Percentiles rank a stretch among this genome's conserved stretches.
phyloP scores from a whole-genome alignment of 2,797 vertebrate species.

The Mallotus villosus region DNA sequence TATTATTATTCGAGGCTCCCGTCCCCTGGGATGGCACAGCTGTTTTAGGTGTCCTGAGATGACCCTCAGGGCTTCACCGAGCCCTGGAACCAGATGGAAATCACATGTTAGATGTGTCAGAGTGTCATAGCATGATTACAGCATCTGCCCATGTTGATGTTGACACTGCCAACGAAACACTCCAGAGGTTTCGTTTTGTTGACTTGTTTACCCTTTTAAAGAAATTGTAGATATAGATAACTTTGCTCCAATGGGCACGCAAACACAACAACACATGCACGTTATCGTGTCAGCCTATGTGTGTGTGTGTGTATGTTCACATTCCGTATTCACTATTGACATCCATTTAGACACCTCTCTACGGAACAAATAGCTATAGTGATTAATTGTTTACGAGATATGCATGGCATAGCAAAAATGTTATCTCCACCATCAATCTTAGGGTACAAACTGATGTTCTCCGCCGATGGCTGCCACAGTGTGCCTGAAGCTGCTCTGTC shows the following conservation, averaged over 20 bases:
- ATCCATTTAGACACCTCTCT: neutral
- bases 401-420: neutral
- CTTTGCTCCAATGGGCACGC: neutral
- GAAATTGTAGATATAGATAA: too few relatives aligned
- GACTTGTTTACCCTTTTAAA: neutral
- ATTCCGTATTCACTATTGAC: too few relatives aligned
- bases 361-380: neutral
- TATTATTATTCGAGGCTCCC: neutral
- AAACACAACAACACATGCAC: neutral
- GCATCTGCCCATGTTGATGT: conserved; percentile 14
- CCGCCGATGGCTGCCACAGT: neutral
- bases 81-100: neutral
- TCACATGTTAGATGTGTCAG: conserved; percentile 8
- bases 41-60: neutral
- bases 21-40: neutral
- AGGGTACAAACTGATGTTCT: neutral
- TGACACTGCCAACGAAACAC: conserved; percentile 1
- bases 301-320: too few relatives aligned
- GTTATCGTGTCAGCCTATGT: too few relatives aligned
- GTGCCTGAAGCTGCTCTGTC: conserved; percentile 9
- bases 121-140: neutral
- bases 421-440: neutral
- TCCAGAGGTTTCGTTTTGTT: neutral
- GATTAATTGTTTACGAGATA: neutral
- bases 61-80: neutral